Evolutionary conservation across 2,113 vertebrate genomes (phyloP).

Genomic region (Elaphurus davidianus): DNA sequence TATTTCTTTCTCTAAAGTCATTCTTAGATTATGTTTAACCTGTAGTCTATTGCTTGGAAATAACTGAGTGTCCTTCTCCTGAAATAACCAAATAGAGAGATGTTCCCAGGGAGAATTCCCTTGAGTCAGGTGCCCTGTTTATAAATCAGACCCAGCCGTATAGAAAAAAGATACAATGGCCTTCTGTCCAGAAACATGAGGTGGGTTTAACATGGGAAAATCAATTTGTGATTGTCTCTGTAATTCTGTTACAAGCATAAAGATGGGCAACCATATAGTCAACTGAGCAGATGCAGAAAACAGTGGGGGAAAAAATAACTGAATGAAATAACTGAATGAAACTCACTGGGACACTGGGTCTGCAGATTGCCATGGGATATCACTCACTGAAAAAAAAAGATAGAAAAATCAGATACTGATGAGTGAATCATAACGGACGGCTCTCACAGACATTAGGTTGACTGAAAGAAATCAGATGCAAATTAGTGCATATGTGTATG

Average conservation of each 20-base stretch:
- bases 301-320: neutral
- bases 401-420: no score
- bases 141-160: neutral
- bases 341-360: accelerated
- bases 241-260: neutral
- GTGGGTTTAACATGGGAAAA: neutral
- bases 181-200: neutral
- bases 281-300: neutral
- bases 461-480: neutral
- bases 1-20: neutral
- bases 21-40: neutral
- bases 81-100: neutral
- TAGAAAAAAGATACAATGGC: neutral
- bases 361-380: neutral
- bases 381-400: accelerated
- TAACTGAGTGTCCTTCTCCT: neutral
- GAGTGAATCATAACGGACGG: accelerated
- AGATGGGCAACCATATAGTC: neutral
- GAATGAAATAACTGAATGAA: neutral
- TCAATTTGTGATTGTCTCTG: neutral
- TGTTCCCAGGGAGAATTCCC: no score
- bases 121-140: neutral
- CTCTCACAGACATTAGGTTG: neutral
- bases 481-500: accelerated
- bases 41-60: neutral